phyloP scores from a whole-genome alignment of 2,797 vertebrate genomes.

The Anguilla pacifica region DNA sequence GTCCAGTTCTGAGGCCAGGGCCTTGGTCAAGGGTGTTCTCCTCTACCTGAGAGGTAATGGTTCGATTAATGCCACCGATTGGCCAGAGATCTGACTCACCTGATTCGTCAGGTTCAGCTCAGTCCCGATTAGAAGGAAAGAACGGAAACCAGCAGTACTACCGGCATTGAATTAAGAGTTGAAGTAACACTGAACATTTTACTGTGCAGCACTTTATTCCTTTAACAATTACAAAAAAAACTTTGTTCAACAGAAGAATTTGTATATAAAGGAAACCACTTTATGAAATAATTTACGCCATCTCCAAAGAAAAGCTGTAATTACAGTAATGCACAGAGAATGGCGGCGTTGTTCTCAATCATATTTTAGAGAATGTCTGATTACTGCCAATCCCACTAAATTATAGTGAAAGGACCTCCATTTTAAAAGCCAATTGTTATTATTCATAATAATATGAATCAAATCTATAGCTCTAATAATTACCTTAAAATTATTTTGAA shows the following conservation, averaged over 20 bases:
- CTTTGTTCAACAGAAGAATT: background rate
- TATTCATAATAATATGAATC: background rate
- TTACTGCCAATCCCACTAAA: slow-evolving; percentile 12
- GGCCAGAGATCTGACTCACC: no score
- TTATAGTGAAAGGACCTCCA: background rate
- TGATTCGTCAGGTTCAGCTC: no score
- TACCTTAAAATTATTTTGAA: background rate
- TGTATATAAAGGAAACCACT: background rate
- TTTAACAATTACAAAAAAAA: background rate
- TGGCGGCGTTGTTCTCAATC: background rate
- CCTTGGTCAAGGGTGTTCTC: background rate
- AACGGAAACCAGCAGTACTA: no score
- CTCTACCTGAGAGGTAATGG: background rate
- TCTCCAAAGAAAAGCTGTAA: background rate
- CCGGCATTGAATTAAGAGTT: no score
- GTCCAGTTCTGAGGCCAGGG: no score
- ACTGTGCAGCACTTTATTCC: background rate
- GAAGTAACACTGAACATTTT: no score
- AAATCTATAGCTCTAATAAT: background rate
- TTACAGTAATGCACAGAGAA: background rate
- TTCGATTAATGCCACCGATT: background rate
- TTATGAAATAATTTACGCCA: slow-evolving; percentile 1
- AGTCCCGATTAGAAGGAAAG: no score
- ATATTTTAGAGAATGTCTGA: background rate
- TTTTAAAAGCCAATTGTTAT: slow-evolving; percentile 11